Percentiles rank a stretch among this genome's conserved stretches.
These are phyloP conservation scores for Cecropterus lyciades DNA, from an alignment of 1,140 invertebrate genomes.

Conservation along the genomic window DNA sequence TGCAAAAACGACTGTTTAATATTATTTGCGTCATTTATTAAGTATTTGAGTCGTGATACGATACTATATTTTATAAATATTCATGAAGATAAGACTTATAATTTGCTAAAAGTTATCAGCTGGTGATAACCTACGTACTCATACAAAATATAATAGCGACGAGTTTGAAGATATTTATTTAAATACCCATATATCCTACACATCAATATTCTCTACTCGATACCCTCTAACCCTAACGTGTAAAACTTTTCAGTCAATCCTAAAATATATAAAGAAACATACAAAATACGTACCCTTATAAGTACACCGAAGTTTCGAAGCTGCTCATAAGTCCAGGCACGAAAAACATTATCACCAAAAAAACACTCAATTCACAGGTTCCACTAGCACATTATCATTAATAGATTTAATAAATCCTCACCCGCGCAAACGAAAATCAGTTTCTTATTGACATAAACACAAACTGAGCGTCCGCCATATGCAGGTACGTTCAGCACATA, in stretches of 20 bases:
- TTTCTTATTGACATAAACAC: slow-evolving; percentile 83
- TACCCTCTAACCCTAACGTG: slow-evolving; percentile 6
- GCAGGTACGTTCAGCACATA: slow-evolving; percentile 76
- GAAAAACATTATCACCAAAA: slow-evolving; percentile 78
- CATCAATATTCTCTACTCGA: background rate
- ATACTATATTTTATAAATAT: slow-evolving; percentile 1
- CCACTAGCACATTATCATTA: slow-evolving; percentile 72
- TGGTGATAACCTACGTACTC: slow-evolving; percentile 66
- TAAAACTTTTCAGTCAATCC: slow-evolving; percentile 46
- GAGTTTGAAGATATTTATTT: background rate
- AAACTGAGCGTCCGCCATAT: slow-evolving; percentile 82
- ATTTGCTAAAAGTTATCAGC: slow-evolving; percentile 63
- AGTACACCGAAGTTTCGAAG: slow-evolving; percentile 67
- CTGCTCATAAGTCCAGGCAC: slow-evolving; percentile 66
- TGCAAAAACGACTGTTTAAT: background rate
- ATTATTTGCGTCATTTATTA: slow-evolving; percentile 11
- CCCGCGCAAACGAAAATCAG: slow-evolving; percentile 81
- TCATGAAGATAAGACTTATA: slow-evolving; percentile 26
- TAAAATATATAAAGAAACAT: slow-evolving; percentile 65
- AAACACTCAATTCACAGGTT: slow-evolving; percentile 73
- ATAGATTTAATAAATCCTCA: slow-evolving; percentile 74
- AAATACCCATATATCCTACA: slow-evolving; percentile 1
- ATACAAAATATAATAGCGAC: slow-evolving; percentile 2
- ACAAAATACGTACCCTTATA: slow-evolving; percentile 78
- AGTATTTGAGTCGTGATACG: background rate